Evolutionary conservation across 2,888 invertebrate species (phyloP).

Genomic region (Pterostichus niger): DNA sequence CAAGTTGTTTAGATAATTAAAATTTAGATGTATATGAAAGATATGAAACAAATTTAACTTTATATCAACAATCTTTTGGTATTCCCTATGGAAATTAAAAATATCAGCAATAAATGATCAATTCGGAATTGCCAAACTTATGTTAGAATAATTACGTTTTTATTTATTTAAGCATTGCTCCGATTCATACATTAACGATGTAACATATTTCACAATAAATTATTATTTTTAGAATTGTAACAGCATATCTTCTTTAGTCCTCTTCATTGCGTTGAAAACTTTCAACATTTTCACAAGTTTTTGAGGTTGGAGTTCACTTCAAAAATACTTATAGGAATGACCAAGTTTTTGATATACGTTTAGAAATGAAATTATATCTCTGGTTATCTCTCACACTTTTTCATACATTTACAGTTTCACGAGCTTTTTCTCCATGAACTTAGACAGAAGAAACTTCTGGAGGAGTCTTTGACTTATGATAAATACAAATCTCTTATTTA

Average conservation of each 20-base stretch:
- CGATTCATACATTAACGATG: not conserved
- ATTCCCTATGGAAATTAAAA: constrained; percentile 1
- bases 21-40: not conserved
- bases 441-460: constrained; percentile 16
- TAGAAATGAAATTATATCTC: constrained; percentile 1
- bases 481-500: not conserved
- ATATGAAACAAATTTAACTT: constrained; percentile 36
- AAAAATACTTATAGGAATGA: constrained; percentile 13
- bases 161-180: too few species aligned
- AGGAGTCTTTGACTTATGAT: constrained; percentile 20
- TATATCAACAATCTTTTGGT: constrained; percentile 15
- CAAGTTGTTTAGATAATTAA: constrained; percentile 10
- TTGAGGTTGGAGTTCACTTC: not conserved
- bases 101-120: not conserved
- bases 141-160: not conserved
- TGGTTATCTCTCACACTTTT: constrained; percentile 13
- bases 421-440: too few species aligned
- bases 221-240: not conserved
- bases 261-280: not conserved
- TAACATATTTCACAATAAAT: not conserved
- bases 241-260: not conserved
- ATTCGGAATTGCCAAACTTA: not conserved
- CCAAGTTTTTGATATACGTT: constrained; percentile 29
- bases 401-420: constrained; percentile 8
- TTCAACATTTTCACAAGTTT: not conserved